Conservation (phyloP, 2,113 vertebrate genomes). For the Alces alces region DNA sequence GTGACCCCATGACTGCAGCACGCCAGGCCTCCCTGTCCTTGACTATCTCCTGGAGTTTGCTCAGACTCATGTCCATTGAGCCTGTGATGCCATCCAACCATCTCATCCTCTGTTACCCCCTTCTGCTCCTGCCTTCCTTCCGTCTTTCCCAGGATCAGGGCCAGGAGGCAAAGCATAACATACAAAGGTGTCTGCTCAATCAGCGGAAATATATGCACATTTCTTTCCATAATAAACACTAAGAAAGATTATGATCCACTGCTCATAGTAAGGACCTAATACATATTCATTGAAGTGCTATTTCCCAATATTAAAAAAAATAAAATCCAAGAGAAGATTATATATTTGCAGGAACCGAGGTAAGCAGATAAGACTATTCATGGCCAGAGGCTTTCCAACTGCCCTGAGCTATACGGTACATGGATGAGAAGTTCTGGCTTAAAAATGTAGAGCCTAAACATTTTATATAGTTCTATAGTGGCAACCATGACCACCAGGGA, state of each 20-base stretch:
- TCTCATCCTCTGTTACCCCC: neutral
- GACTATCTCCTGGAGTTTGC: neutral
- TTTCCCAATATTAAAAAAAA: neutral
- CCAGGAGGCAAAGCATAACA: neutral
- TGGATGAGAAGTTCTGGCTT: neutral
- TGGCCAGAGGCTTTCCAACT: neutral
- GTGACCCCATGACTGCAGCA: neutral
- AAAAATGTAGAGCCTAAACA: neutral
- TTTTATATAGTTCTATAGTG: neutral
- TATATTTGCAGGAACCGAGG: neutral
- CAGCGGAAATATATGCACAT: neutral
- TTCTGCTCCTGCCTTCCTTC: neutral
- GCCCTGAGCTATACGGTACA: neutral
- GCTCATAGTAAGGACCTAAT: neutral
- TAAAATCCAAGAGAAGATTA: neutral
- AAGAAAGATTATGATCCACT: neutral
- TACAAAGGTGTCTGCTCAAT: neutral
- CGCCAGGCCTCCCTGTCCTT: neutral
- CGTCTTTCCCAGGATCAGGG: neutral
- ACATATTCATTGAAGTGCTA: neutral
- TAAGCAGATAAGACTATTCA: neutral
- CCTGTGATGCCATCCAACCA: neutral
- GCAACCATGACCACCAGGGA: neutral
- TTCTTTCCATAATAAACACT: neutral
- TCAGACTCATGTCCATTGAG: neutral